phyloP scores from a whole-genome alignment of 2,888 invertebrate species.

The Phragmatobia fuliginosa region DNA sequence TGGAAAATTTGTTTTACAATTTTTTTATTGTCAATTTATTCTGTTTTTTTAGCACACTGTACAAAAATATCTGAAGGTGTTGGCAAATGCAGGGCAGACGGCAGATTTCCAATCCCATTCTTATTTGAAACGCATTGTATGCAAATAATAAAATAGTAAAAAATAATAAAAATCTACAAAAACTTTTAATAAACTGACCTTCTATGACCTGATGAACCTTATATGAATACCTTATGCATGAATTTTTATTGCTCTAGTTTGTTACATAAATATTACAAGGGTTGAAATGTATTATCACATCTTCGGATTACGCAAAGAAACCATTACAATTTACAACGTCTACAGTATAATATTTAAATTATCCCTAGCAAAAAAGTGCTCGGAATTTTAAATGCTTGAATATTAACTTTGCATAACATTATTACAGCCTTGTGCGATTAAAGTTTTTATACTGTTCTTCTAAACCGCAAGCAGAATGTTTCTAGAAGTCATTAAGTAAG shows the following conservation, averaged over 20 bases:
- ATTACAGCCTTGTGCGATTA: conserved; percentile 4
- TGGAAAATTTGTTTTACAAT: too few species aligned
- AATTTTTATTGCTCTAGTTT: background rate
- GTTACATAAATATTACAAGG: background rate
- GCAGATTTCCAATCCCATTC: too few species aligned
- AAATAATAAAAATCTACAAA: background rate
- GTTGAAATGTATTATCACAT: background rate
- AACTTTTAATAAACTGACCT: background rate
- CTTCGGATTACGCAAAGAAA: background rate
- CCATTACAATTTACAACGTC: background rate
- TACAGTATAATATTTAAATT: background rate
- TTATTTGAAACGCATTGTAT: too few species aligned
- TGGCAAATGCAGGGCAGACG: too few species aligned
- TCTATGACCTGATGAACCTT: too few species aligned
- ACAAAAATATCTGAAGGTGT: too few species aligned
- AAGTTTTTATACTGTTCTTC: conserved; percentile 3
- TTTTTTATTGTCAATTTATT: too few species aligned
- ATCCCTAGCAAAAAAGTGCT: background rate
- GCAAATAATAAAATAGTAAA: too few species aligned
- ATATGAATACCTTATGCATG: background rate
- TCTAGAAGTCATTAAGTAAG: conserved; percentile 1
- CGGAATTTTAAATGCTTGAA: conserved; percentile 4
- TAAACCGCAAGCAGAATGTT: background rate
- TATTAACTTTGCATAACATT: conserved; percentile 8
- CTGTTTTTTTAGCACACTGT: too few species aligned